Evolutionary conservation across 1,140 invertebrate species (phyloP), one percentile per base, ranked within the genome.

Genomic region (Drosophila subobscura): DNA sequence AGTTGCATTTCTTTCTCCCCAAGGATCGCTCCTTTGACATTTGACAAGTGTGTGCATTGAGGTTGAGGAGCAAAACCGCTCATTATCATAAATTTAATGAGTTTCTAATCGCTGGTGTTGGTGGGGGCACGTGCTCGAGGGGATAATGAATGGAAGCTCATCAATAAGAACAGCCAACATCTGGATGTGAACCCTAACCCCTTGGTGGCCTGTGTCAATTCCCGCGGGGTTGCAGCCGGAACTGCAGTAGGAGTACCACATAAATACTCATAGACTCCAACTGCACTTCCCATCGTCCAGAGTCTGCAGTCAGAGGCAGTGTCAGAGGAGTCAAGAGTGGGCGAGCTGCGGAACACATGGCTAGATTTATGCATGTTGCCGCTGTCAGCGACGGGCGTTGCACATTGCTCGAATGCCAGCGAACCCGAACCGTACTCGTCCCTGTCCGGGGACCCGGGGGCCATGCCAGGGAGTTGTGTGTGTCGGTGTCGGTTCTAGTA

Each of bases 31-130:
- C 44, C 63, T 68, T 27, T 67, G 83, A 66, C 83, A 76, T 61
- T 50, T 86, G 77, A 68, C 77, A 86, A 74, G 73, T 67, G 73
- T 78, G 54, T 41, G 58, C 20, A 37, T 10, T 52, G 63, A 49
- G 12, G 12, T 44, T 33, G 61, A 47, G 46, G 37, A 51, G 47
- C 51, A 59, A 59, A 50, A 54, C 42, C 41, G 72, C 79, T 90
- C 84, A 89, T 91, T 91, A 90, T 73, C 85, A 89, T 88, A 73
- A 77, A 75, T 88, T 89, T 91, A 91, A 91, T 83, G 89, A 78
- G 59, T 81, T 91, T 91, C 89, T 91, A 91, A 91, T 91, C 90
- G 74, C 57, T 73, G 58, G 16, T n/a, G 49, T 54, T 73, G 64
- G 16, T 10, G 49, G 53, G 66, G 67, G 83, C 83, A 88, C 84